Base-by-base conservation (phyloP, 2,888 invertebrate genomes). In the Tridacna crocea region DNA sequence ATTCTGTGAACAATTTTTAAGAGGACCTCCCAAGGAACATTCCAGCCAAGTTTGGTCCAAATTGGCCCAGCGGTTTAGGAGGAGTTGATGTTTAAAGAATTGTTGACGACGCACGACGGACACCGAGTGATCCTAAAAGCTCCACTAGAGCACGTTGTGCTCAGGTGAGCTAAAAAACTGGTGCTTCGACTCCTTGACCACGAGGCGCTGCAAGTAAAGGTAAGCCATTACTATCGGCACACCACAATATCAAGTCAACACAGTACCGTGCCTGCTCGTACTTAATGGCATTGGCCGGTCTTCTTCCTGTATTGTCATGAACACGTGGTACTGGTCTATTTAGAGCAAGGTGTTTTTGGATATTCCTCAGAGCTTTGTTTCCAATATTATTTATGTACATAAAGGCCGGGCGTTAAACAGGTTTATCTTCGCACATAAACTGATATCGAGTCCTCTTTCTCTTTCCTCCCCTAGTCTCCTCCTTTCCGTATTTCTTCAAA, bases 241-340 rank as follows among this genome's bases (percentile, higher is more conserved):
- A 13, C 61, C 15, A 61, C 13, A 13, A 17, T 13, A n/a, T 61
- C 17, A 61, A 61, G 61, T 61, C 61, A 13, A 61, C 61, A 61
- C 61, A 61, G 24, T 27, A 22, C 17, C 22, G 46, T 4, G 68
- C 60, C 12, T 79, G n/a, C 26, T 36, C n/a, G 63, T 19, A 79
- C 13, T 22, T 24, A 0, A 75, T 19, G 13, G 75, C 61, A 36
- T 80, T 46, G 15, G 75, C 61, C 11, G 75, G 75, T 36, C 48
- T 61, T 51, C 51, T 60, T 11, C 75, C 72, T 15, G 17, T 61
- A 51, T 80, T 80, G 19, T 75, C 80, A 51, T 80, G 80, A 0
- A 75, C 26, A 1, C 70, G 26, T 75, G 75, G 61, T 11, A 70
- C 61, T 11, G 12, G 4, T n/a, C 80, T 70, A 61, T 75, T 68